These are phyloP conservation scores for Menura novaehollandiae DNA, from an alignment of 2,113 vertebrate species.

Conservation along the genomic window DNA sequence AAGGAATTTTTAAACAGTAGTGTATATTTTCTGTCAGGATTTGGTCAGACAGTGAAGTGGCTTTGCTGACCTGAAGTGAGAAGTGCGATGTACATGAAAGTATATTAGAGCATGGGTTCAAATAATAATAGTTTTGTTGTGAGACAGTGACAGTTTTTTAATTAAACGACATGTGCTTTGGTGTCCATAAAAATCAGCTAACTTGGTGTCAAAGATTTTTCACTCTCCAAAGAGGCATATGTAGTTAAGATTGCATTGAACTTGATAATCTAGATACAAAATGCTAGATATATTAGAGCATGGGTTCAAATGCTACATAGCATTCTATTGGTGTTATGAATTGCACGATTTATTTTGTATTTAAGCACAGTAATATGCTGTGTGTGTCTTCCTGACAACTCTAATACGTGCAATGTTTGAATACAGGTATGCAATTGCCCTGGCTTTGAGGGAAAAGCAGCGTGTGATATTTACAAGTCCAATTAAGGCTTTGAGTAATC, in stretches of 20 bases:
- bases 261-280: neutral
- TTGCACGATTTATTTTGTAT: neutral
- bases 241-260: neutral
- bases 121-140: neutral
- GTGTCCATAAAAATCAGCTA: neutral
- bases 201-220: neutral
- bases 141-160: neutral
- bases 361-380: neutral
- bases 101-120: neutral
- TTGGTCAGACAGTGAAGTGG: neutral
- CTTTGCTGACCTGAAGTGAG: neutral
- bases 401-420: neutral
- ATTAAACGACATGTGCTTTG: neutral
- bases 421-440: slow-evolving; percentile 91
- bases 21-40: neutral
- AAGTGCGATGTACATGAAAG: neutral
- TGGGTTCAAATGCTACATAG: neutral
- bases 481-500: slow-evolving; percentile 97
- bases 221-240: neutral
- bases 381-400: neutral
- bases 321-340: neutral
- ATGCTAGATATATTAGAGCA: neutral
- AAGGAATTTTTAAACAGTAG: neutral
- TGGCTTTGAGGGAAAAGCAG: slow-evolving; percentile 94
- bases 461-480: slow-evolving; percentile 98